Evolutionary conservation across 2,888 invertebrate genomes (phyloP).

Genomic region (Teinopalpus imperialis): DNA sequence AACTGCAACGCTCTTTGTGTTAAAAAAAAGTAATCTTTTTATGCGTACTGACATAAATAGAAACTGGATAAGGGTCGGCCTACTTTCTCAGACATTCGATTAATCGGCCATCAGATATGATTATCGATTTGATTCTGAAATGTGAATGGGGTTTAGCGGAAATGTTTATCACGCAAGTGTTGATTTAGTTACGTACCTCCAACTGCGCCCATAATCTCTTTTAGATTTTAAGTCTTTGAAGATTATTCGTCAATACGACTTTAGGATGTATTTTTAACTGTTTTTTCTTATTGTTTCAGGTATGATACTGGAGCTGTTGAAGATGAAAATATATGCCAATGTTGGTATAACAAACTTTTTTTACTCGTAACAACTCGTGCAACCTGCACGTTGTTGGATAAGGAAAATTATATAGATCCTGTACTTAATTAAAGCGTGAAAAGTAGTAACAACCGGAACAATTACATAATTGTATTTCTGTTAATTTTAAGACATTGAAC

Average conservation of each 20-base stretch:
- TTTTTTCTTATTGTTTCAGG: conserved; percentile 32
- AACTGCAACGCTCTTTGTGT: too few species aligned
- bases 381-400: too few species aligned
- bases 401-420: too few species aligned
- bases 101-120: conserved; percentile 23
- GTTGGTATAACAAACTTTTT: too few species aligned
- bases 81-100: conserved; percentile 14
- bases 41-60: not conserved
- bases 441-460: too few species aligned
- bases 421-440: too few species aligned
- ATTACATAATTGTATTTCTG: too few species aligned
- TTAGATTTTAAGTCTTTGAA: too few species aligned
- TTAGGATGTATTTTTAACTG: not conserved
- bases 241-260: too few species aligned
- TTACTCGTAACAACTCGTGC: too few species aligned
- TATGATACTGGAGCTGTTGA: conserved; percentile 23
- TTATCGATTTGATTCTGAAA: conserved; percentile 21
- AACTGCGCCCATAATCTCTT: not conserved
- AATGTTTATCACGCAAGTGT: conserved; percentile 16
- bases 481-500: too few species aligned
- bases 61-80: conserved; percentile 8
- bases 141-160: conserved; percentile 22
- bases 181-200: conserved; percentile 1
- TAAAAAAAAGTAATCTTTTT: too few species aligned
- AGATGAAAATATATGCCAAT: not conserved